These are phyloP conservation scores for Mactra quadrangularis DNA, from an alignment of 1,140 invertebrate genomes.

Conservation along the genomic window DNA sequence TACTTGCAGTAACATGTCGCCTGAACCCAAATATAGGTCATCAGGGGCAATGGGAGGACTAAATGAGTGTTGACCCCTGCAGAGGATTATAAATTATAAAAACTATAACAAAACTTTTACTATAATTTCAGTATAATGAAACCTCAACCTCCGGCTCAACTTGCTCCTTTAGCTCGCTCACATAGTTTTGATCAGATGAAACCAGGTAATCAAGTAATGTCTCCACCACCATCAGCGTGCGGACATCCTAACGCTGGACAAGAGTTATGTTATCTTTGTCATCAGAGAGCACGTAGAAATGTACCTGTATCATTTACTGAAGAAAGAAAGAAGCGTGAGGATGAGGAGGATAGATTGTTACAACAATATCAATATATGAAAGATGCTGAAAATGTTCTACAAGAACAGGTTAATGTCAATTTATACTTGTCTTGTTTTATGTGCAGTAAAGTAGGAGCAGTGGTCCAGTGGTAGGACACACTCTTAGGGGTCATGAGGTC, in stretches of 20 bases:
- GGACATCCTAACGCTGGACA: slow-evolving; percentile 82
- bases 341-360: slow-evolving; percentile 82
- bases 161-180: slow-evolving; percentile 67
- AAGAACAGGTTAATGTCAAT: slow-evolving; percentile 77
- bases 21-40: no score
- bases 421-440: background rate
- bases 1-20: no score
- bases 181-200: slow-evolving; percentile 67
- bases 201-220: slow-evolving; percentile 47
- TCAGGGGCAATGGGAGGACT: no score
- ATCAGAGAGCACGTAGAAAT: slow-evolving; percentile 81
- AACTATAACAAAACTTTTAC: background rate
- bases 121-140: slow-evolving; percentile 31
- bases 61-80: no score
- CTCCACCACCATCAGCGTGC: slow-evolving; percentile 72
- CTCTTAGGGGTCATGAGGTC: no score
- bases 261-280: slow-evolving; percentile 83
- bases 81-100: no score
- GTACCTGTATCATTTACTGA: slow-evolving; percentile 82
- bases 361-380: slow-evolving; percentile 82
- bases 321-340: slow-evolving; percentile 78
- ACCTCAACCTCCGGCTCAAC: slow-evolving; percentile 66
- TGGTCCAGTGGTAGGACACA: no score
- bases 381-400: slow-evolving; percentile 80
- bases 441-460: no score